Evolutionary conservation across 2,888 invertebrate species (phyloP).

Genomic region (Noctua janthe): DNA sequence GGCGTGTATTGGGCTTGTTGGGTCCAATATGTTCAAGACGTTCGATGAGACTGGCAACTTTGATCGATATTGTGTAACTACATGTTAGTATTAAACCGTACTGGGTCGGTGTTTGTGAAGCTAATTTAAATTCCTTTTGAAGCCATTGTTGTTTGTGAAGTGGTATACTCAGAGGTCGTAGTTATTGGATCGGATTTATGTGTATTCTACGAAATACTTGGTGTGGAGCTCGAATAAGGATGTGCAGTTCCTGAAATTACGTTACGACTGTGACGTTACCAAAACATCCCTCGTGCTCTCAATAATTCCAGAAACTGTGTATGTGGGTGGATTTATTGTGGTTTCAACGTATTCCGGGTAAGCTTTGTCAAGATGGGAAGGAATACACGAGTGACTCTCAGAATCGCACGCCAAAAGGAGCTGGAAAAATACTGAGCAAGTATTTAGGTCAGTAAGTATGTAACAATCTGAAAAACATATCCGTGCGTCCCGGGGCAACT

Average conservation of each 20-base stretch:
- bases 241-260: neutral
- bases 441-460: neutral
- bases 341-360: neutral
- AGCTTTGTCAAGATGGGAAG: neutral
- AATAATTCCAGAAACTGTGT: neutral
- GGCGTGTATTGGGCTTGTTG: slow-evolving; percentile 47
- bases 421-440: neutral
- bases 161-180: slow-evolving; percentile 3
- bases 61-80: slow-evolving; percentile 36
- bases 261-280: too few species aligned
- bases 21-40: slow-evolving; percentile 46
- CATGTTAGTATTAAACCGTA: slow-evolving; percentile 36
- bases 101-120: slow-evolving; percentile 32
- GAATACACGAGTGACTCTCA: neutral
- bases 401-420: neutral
- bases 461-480: neutral
- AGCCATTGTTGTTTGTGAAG: slow-evolving; percentile 31
- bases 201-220: slow-evolving; percentile 13
- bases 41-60: slow-evolving; percentile 19
- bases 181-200: slow-evolving; percentile 12
- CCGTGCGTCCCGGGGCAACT: too few species aligned
- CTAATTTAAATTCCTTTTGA: slow-evolving; percentile 59
- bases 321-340: neutral
- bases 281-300: neutral
- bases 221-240: too few species aligned